A percentile compares a stretch with the other conserved stretches of the same genome.
phyloP scores from a whole-genome alignment of 2,797 vertebrate species.

The Pipistrellus nathusii region DNA sequence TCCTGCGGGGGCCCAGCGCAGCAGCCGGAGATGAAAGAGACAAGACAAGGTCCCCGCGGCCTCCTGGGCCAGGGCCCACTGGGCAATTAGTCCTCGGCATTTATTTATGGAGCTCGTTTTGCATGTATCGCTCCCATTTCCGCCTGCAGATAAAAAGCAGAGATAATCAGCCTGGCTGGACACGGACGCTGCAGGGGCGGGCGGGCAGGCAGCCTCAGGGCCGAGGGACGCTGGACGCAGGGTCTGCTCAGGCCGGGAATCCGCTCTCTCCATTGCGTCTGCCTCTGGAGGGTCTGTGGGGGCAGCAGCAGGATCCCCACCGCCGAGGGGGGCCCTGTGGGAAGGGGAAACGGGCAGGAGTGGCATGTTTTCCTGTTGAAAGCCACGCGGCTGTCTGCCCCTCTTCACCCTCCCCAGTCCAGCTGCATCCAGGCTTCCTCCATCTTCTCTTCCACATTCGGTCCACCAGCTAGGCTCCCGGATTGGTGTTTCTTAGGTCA shows the following conservation, averaged over 20 bases:
- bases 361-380: neutral
- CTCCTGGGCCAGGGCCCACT: neutral
- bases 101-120: conserved; percentile 76
- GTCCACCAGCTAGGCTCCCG: neutral
- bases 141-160: conserved; percentile 78
- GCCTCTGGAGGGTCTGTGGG: neutral
- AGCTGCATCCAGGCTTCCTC: neutral
- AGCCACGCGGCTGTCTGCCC: neutral
- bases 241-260: neutral
- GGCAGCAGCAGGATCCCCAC: neutral
- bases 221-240: neutral
- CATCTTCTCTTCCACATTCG: rapidly evolving
- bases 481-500: rapidly evolving
- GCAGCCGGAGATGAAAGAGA: conserved; percentile 53
- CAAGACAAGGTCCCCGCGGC: neutral
- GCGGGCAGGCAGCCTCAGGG: neutral
- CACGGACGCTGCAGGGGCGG: neutral
- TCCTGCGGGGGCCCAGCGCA: neutral
- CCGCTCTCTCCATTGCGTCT: rapidly evolving
- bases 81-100: conserved; percentile 55
- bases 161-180: conserved; percentile 65
- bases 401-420: rapidly evolving
- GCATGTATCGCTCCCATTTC: conserved; percentile 58
- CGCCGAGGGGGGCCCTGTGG: neutral
- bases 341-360: neutral